Base-by-base conservation (phyloP, 2,888 invertebrate species). In the Lysandra bellargus region DNA sequence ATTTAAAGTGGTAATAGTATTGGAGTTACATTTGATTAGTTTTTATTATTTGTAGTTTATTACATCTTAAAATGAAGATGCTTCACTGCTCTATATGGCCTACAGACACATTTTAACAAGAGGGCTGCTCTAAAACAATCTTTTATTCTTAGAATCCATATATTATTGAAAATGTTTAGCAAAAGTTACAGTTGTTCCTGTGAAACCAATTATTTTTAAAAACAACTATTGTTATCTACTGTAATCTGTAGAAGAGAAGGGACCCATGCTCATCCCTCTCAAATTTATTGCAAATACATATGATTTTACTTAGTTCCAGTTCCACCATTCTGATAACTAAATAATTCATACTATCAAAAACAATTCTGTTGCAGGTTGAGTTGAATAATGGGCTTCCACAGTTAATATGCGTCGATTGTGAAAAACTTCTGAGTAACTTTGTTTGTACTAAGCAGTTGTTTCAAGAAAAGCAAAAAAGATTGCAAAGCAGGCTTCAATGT, bases 361-460 rank as follows among this genome's bases (percentile, higher is more conserved):
- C 64, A 9, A 64, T 12, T 64, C 23, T 64, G 30, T 80, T 85
- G 80, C 85, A 94, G 94, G 89, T 93, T 33, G 87, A 90, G 80
- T 88, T 87, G 9, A 92, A 90, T 88, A 94, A 95, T 88, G 90
- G 92, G 9, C 85, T 95, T 4, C 91, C 95, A 61, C 94, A 94
- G 82, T 83, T 95, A 33, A 88, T 95, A 79, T 94, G 95, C 82
- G 86, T 85, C 79, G 88, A 88, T 81, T 95, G 95, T 86, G 89
- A 91, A 83, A 82, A 82, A 5, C 84, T 87, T 74, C 85, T 94
- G 80, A 85, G 81, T 74, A 85, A 90, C 30, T 89, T 87, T 83
- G 82, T 85, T 79, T 79, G 82, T 79, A 81, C 83, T 30, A 94
- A 93, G 83, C 87, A 83, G 78, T 84, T 79, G n/a, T 90, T 87